Base-by-base conservation (phyloP, 2,113 vertebrate genomes). In the Hippoglossus stenolepis region DNA sequence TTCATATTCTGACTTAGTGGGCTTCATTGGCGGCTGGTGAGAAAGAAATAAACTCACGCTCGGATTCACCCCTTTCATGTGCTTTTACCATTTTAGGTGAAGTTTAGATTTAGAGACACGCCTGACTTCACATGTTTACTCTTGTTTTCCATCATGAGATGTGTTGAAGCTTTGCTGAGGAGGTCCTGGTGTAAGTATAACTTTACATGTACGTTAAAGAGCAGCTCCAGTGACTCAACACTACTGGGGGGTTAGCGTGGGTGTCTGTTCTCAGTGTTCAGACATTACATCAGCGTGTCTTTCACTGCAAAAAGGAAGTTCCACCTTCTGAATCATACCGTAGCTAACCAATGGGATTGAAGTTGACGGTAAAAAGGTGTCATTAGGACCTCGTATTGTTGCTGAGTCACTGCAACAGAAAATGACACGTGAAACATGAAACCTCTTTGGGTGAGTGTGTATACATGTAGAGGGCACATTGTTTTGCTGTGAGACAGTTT, bases 81-180 rank as follows among this genome's bases (percentile, higher is more conserved):
- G 80, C 68, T 77, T 43, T 92, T 90, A 91, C 90, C 92, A 89
- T 93, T 92, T 93, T 91, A 86, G 92, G 92, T 85, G 80, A 89
- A 15, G 84, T 65, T 87, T 87, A 68, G 69, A 76, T 31, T 7
- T 85, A 45, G 84, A 65, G 84, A 82, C 61, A 66, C 18, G 75
- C 28, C 82, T 85, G 62, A 77, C 79, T 83, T 85, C 65, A 73
- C 58, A 66, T 65, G 84, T 91, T 87, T 83, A 76, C 72, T 73
- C 69, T 75, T 60, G 64, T 85, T 84, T 85, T 89, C 74, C 38
- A 40, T 24, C 54, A 13, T 71, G 65, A 80, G 64, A 67, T 58
- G 43, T 67, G 43, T 28, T n/a, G 53, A 61, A 73, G 75, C 62
- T 53, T 11, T 7, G 35, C 72, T 12, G 65, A 54, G 59, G 49